phyloP scores from a whole-genome alignment of 1,140 invertebrate genomes.

The Drosophila kanapiae region DNA sequence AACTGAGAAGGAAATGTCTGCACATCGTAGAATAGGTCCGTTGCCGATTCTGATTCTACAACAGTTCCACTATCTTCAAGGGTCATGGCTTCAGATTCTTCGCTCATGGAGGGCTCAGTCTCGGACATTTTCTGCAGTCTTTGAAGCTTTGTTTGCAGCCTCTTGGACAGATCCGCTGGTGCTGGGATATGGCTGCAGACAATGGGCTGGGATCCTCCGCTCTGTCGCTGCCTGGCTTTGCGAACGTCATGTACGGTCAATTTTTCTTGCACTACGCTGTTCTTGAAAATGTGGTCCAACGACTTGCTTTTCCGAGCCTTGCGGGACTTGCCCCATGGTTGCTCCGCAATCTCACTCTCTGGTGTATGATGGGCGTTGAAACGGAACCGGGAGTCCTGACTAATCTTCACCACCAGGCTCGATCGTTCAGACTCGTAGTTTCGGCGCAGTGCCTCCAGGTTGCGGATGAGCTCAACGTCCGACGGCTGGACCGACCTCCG shows the following conservation, averaged over 20 bases:
- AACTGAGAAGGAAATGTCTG: neutral
- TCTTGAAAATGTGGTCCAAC: neutral
- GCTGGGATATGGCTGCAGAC: conserved; percentile 15
- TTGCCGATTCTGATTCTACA: neutral
- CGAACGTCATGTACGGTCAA: neutral
- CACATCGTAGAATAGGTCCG: conserved; percentile 26
- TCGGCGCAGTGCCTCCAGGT: conserved; percentile 15
- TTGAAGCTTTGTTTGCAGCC: conserved; percentile 7
- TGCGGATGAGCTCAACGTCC: conserved; percentile 1
- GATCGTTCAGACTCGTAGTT: conserved; percentile 34
- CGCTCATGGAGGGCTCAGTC: too few species aligned
- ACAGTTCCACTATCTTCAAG: neutral
- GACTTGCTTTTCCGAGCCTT: neutral
- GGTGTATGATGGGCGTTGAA: neutral
- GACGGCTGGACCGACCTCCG: neutral
- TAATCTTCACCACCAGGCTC: conserved; percentile 23
- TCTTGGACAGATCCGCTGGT: conserved; percentile 3
- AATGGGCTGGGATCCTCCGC: conserved; percentile 15
- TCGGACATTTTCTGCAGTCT: neutral
- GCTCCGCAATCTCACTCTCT: too few species aligned
- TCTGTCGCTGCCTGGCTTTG: conserved; percentile 2
- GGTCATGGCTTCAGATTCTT: neutral
- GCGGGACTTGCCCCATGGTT: too few species aligned
- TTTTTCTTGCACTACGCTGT: neutral
- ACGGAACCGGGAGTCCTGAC: conserved; percentile 23